Evolutionary conservation across 2,888 invertebrate species (phyloP).

Genomic region (Eupithecia abbreviata): DNA sequence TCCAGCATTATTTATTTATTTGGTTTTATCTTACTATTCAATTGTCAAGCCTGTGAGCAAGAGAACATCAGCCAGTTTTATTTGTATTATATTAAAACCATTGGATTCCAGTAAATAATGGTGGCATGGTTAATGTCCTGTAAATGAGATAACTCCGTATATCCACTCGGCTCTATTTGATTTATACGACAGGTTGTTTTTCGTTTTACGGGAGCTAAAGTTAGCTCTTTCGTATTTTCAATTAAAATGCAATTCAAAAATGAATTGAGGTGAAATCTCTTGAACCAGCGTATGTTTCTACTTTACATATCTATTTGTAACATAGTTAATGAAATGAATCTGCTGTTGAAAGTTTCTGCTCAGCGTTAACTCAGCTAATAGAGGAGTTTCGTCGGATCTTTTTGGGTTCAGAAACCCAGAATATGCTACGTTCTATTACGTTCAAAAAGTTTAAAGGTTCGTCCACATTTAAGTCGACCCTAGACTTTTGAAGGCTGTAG

Average conservation of each 20-base stretch:
- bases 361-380: neutral
- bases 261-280: slow-evolving; percentile 2
- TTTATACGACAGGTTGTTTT: slow-evolving; percentile 25
- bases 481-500: too few species aligned
- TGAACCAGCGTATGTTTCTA: neutral
- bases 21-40: neutral
- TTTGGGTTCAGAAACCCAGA: neutral
- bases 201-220: slow-evolving; percentile 15
- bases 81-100: slow-evolving; percentile 14
- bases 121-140: slow-evolving; percentile 41
- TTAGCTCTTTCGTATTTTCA: neutral
- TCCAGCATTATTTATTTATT: too few species aligned
- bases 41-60: neutral
- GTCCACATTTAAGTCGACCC: neutral
- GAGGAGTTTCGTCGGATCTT: neutral
- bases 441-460: neutral
- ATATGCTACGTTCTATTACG: neutral
- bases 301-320: neutral
- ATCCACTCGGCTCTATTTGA: slow-evolving; percentile 29
- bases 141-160: slow-evolving; percentile 39
- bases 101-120: slow-evolving; percentile 23
- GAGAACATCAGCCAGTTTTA: neutral
- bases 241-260: neutral
- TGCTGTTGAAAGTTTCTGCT: neutral
- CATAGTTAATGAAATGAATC: neutral